Evolutionary conservation across 2,888 invertebrate species (phyloP).

Genomic region (Kryphioiulus occultus): DNA sequence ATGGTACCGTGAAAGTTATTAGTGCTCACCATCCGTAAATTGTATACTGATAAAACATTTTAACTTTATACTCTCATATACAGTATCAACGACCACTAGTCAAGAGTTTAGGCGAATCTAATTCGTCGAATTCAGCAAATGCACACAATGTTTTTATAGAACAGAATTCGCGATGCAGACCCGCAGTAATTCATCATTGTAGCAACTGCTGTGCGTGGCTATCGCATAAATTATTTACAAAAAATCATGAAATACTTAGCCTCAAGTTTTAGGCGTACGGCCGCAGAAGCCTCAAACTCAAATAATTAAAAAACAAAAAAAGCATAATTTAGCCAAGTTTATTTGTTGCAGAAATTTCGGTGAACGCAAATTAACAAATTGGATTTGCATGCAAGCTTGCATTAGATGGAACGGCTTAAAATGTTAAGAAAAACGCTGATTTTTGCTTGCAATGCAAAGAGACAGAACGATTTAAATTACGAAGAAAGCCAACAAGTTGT

Average conservation of each 20-base stretch:
- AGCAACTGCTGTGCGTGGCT: neutral
- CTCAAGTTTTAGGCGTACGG: neutral
- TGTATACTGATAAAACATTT: no score
- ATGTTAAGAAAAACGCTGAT: neutral
- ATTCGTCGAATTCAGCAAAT: no score
- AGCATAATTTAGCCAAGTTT: neutral
- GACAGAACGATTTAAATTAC: neutral
- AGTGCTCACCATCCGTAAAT: no score
- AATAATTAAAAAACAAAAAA: neutral
- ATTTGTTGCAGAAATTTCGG: conserved; percentile 2
- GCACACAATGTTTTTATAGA: neutral
- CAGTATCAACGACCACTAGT: neutral
- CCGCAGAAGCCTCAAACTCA: neutral
- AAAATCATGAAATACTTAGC: neutral
- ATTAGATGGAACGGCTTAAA: neutral
- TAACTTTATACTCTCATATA: no score
- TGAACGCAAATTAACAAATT: neutral
- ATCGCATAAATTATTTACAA: neutral
- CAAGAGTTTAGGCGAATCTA: neutral
- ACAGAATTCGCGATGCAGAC: neutral
- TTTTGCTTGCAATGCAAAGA: neutral
- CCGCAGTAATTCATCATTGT: neutral
- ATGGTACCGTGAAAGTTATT: no score
- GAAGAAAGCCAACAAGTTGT: neutral
- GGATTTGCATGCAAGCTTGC: neutral